Conservation (phyloP, 1,140 invertebrate genomes). For the Drosophila mayri region DNA sequence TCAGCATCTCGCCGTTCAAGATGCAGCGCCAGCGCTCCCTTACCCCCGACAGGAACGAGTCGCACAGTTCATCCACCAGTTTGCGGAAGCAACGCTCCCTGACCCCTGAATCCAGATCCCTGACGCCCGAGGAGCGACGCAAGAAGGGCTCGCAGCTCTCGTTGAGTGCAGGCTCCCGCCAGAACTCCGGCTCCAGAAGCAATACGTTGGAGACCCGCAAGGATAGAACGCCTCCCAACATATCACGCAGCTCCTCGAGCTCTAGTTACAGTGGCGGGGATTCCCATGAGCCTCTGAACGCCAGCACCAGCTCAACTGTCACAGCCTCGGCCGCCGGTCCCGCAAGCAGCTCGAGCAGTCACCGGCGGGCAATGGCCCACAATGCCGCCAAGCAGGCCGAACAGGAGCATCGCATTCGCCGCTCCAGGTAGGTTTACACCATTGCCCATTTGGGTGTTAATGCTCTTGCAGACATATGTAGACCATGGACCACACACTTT, state of each 20-base stretch:
- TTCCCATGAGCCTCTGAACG: conserved; percentile 54
- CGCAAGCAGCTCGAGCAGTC: conserved; percentile 13
- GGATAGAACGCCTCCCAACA: conserved; percentile 70
- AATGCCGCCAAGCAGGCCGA: conserved; percentile 64
- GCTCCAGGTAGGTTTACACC: conserved; percentile 77
- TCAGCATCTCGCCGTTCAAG: conserved; percentile 72
- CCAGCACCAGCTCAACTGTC: conserved; percentile 36
- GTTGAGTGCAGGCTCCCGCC: conserved; percentile 64
- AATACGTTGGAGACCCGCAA: conserved; percentile 78
- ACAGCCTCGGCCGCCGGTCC: not conserved
- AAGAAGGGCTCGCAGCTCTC: conserved; percentile 80
- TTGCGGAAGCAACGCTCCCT: conserved; percentile 79
- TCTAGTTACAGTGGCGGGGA: conserved; percentile 82
- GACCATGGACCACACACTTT: not conserved
- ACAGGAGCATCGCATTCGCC: conserved; percentile 79
- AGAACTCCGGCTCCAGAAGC: conserved; percentile 76
- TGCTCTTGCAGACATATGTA: not conserved
- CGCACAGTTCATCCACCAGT: conserved; percentile 77
- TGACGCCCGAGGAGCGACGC: conserved; percentile 80
- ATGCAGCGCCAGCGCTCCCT: conserved; percentile 76
- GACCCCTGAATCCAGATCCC: conserved; percentile 80
- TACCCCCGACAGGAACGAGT: conserved; percentile 81
- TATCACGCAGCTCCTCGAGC: conserved; percentile 83
- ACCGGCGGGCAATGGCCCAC: conserved; percentile 56
- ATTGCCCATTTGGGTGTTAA: not conserved